These are phyloP conservation scores for Luperina nickerlii DNA, from an alignment of 2,888 invertebrate genomes.

Conservation along the genomic window DNA sequence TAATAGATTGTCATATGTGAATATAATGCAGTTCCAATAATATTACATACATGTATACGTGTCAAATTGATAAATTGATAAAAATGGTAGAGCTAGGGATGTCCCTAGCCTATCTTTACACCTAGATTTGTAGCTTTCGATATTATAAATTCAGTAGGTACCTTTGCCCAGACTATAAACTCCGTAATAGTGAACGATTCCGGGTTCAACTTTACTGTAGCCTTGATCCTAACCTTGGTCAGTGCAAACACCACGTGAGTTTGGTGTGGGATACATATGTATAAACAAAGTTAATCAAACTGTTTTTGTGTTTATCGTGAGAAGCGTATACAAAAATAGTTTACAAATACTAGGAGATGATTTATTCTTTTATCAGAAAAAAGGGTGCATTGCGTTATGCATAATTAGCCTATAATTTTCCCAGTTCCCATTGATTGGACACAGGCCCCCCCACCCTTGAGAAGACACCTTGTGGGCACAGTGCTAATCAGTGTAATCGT, in stretches of 20 bases:
- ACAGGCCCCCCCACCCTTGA: neutral
- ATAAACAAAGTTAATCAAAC: constrained; percentile 25
- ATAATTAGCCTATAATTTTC: neutral
- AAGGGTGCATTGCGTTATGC: neutral
- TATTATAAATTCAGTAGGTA: neutral
- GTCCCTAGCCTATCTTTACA: neutral
- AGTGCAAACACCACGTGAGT: constrained; percentile 16
- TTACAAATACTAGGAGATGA: neutral
- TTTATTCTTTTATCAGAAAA: neutral
- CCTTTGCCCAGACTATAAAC: neutral
- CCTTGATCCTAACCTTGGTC: constrained; percentile 38
- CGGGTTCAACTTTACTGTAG: constrained; percentile 1
- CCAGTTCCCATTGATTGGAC: neutral
- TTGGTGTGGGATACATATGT: constrained; percentile 2
- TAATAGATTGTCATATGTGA: no score
- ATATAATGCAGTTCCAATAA: no score
- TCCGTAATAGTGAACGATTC: neutral
- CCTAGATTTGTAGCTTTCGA: neutral
- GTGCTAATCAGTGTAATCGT: neutral
- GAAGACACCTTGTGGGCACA: no score
- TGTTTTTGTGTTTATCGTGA: constrained; percentile 7
- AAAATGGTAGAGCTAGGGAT: neutral
- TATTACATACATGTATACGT: no score
- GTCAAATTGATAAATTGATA: no score
- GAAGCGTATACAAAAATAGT: constrained; percentile 2